Evolutionary conservation across 2,113 vertebrate species (phyloP), one percentile per base, ranked within the genome.

Genomic region (Polypterus bichir): DNA sequence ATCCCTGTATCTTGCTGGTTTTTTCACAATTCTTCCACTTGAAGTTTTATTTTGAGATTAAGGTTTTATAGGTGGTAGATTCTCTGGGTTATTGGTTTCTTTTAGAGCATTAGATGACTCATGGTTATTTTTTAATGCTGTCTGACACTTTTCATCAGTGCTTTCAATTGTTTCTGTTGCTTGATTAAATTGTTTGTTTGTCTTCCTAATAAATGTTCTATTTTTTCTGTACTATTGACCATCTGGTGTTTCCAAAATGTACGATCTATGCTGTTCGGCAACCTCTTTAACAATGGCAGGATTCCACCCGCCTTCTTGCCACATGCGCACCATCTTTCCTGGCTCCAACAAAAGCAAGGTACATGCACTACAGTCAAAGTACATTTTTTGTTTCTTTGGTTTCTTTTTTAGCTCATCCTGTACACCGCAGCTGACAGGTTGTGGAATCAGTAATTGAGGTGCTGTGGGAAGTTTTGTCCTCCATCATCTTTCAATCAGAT

Each of bases 241-340:
- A 11, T 63, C 62, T n/a, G 62, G 54, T 57, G 54, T 63, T 54
- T 57, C 46, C 7, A 63, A 53, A 3, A 63, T 54, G 54, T 63
- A 63, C 7, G 62, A 63, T 44, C 62, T 63, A 5, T 46, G 62
- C 47, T 63, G 27, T 7, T 57, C 52, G 57, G 62, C 49, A 47
- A 63, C 45, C 57, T 46, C 62, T 47, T 46, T 57, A 5, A 63
- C 61, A 10, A 47, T 9, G 27, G 61, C 61, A 54, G 61, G 9
- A 56, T 51, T 63, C 63, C 57, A 52, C 46, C 7, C 11, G 9
- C 54, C 49, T 45, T 66, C 60, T 53, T 66, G 60, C 49, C 48
- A 57, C 60, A 67, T 63, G 49, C 57, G 63, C 3, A 64, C 66
- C 60, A 51, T 67, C 46, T 67, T 45, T 7, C 62, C 66, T 56